Conservation (phyloP, 2,797 vertebrate genomes). For the Enoplosus armatus region DNA sequence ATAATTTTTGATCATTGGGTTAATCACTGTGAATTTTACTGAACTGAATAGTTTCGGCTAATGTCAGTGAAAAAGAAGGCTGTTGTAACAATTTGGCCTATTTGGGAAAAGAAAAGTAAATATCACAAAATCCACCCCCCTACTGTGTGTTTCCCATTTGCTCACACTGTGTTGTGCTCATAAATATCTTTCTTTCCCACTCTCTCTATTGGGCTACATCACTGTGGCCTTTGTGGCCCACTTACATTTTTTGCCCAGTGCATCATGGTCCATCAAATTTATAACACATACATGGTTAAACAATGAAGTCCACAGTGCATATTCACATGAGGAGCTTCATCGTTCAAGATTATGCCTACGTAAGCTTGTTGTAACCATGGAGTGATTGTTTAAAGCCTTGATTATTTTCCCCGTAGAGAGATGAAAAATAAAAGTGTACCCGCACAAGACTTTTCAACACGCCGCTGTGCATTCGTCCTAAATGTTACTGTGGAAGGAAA, state of each 20-base stretch:
- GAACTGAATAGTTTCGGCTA: neutral
- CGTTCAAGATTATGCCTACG: slow-evolving; percentile 24
- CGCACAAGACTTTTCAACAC: slow-evolving; percentile 53
- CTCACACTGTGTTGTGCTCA: neutral
- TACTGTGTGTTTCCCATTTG: neutral
- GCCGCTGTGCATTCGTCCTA: slow-evolving; percentile 43
- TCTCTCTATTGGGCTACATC: neutral
- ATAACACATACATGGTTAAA: slow-evolving; percentile 33
- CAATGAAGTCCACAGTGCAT: slow-evolving; percentile 8
- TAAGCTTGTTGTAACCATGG: slow-evolving; percentile 21
- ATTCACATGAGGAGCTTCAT: slow-evolving; percentile 8
- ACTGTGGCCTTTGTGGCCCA: neutral
- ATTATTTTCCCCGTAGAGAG: slow-evolving; percentile 36
- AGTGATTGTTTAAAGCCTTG: slow-evolving; percentile 45
- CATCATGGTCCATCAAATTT: slow-evolving; percentile 28
- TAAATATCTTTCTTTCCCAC: neutral
- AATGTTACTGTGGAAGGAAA: slow-evolving; percentile 77
- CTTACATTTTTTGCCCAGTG: slow-evolving; percentile 13
- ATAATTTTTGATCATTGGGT: neutral
- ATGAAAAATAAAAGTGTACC: slow-evolving; percentile 51
- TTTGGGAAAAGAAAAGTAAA: neutral
- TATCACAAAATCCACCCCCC: neutral
- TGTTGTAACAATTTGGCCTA: neutral
- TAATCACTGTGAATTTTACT: neutral
- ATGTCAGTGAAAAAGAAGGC: neutral